Evolutionary conservation across 2,888 invertebrate species (phyloP), one percentile per base, ranked within the genome.

Genomic region (Antheraea assamensis): DNA sequence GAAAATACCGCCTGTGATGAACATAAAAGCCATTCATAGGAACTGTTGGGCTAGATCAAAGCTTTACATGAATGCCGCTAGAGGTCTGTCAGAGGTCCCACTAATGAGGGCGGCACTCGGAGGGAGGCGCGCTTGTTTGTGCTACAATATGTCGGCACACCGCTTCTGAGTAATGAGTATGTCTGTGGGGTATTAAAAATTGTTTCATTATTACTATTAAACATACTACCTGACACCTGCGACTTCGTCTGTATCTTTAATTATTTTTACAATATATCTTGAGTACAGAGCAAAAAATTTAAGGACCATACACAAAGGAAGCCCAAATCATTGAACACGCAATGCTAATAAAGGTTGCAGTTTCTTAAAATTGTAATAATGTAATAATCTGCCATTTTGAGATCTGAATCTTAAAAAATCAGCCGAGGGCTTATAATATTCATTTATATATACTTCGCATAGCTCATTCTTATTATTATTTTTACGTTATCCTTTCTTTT

Each of bases 71-170:
- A 71, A 47, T 30, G 73, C 73, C n/a, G 30, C 42, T 55, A 35
- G 55, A 73, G 74, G 74, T 73, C 75, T 75, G 72, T 71, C 71
- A 75, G 70, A 70, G 74, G 71, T 71, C 66, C 58, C 75, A 72
- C 81, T 85, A 85, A 85, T 85, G 85, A 84, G 83, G 82, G 81
- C 78, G 80, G 72, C 72, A 64, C 76, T 75, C 76, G 78, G 78
- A 80, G 73, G 73, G 73, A 70, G 70, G 35, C 70, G 68, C 42
- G 66, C 35, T 55, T 79, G 78, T 77, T 70, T 74, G 71, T 75
- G 66, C 49, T 35, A 49, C 21, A 70, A 70, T 42, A 73, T 73
- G 73, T 73, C 42, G 47, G 49, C 70, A 70, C 70, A 61, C 27
- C 19, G 66, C 31, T 72, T 74, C 72, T 72, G 74, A 72, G 72